These are phyloP conservation scores for Molanna angustata DNA, from an alignment of 2,888 invertebrate genomes.

Conservation along the genomic window DNA sequence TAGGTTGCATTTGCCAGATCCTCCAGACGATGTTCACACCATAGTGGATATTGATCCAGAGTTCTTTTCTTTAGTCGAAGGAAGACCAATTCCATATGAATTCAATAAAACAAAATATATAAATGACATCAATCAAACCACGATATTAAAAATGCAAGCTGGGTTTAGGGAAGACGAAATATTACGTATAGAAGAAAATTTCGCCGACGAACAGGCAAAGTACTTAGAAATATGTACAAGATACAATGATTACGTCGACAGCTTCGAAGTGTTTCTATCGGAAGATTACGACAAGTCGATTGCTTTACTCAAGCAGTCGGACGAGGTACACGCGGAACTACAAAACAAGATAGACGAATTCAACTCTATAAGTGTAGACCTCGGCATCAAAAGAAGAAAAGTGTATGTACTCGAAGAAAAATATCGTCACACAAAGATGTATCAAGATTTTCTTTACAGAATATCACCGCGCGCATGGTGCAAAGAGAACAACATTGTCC, in stretches of 20 bases:
- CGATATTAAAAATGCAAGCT: conserved; percentile 52
- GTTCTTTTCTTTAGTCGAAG: conserved; percentile 62
- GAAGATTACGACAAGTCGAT: conserved; percentile 61
- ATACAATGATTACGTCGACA: conserved; percentile 52
- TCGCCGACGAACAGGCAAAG: conserved; percentile 51
- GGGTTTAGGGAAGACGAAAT: conserved; percentile 50
- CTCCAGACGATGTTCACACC: conserved; percentile 54
- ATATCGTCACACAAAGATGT: conserved; percentile 61
- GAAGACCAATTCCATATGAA: conserved; percentile 57
- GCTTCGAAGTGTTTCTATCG: conserved; percentile 60
- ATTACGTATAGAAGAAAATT: conserved; percentile 54
- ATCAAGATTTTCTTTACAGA: conserved; percentile 65
- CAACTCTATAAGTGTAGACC: conserved; percentile 45
- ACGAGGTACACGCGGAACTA: conserved; percentile 46
- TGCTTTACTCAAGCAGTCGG: conserved; percentile 52
- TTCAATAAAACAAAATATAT: conserved; percentile 60
- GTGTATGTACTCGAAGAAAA: conserved; percentile 61
- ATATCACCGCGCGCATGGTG: conserved; percentile 62
- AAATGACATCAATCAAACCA: conserved; percentile 50
- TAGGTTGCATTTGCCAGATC: conserved; percentile 56
- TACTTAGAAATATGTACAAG: conserved; percentile 49
- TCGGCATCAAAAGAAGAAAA: conserved; percentile 44
- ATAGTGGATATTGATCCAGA: conserved; percentile 64
- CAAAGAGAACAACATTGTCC: conserved; percentile 12
- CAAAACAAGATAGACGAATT: conserved; percentile 46